phyloP scores from a whole-genome alignment of 53 echinoderm and acorn worm genomes.

The Arbacia lixula region DNA sequence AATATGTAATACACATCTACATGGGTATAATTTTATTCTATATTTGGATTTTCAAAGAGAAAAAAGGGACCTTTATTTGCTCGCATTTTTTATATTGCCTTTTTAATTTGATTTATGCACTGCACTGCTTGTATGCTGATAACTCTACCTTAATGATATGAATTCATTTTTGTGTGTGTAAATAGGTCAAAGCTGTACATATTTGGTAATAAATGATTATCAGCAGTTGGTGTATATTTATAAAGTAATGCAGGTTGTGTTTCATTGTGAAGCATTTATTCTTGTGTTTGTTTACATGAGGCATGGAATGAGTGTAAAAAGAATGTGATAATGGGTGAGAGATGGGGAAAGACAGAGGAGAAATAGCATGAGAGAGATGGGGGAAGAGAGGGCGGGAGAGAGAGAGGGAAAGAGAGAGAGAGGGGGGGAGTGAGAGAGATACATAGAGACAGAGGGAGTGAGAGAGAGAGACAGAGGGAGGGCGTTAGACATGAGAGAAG shows the following conservation, averaged over 20 bases:
- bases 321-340: too few species aligned
- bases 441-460: not conserved
- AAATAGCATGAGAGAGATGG: too few species aligned
- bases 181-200: conserved; percentile 23
- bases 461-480: not conserved
- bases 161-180: conserved; percentile 34
- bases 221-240: conserved; percentile 46
- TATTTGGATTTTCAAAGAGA: too few species aligned
- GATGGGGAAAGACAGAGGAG: too few species aligned
- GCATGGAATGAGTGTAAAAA: too few species aligned
- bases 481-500: not conserved
- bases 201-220: conserved; percentile 32
- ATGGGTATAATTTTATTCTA: too few species aligned
- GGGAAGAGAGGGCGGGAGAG: not conserved
- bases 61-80: too few species aligned
- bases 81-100: conserved; percentile 42
- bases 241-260: not conserved
- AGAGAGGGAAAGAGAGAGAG: not conserved
- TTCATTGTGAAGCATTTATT: too few species aligned
- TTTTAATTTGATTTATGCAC: conserved; percentile 32
- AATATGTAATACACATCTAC: too few species aligned
- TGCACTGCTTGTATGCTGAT: conserved; percentile 2
- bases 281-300: too few species aligned
- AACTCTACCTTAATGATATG: too few species aligned
- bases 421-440: not conserved